Conservation (phyloP, 2,113 vertebrate genomes). For the Capreolus pygargus region DNA sequence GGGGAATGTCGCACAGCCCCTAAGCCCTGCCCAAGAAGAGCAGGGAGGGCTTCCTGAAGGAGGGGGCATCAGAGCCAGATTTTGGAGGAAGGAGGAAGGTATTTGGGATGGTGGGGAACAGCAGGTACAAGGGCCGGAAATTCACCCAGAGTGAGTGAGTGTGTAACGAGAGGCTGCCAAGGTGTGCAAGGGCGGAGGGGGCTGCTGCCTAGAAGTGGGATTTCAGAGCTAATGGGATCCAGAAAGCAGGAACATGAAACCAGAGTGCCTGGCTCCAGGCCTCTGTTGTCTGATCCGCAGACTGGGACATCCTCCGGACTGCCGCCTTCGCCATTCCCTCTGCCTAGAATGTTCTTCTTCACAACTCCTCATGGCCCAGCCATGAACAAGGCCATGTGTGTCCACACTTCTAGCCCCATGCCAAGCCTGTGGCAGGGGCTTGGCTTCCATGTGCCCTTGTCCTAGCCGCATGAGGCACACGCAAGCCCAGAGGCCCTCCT, state of each 20-base stretch:
- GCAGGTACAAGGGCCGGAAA: background rate
- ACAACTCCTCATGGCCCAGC: background rate
- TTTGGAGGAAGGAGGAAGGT: background rate
- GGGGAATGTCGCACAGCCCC: background rate
- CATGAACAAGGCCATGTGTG: background rate
- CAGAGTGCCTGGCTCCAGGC: accelerated
- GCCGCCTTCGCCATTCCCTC: background rate
- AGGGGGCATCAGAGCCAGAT: background rate
- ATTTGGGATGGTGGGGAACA: background rate
- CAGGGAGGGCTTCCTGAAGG: background rate
- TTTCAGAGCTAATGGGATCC: background rate
- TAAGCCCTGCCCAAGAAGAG: background rate
- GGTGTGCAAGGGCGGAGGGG: background rate
- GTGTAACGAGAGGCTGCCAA: background rate
- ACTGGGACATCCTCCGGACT: background rate
- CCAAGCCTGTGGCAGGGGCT: background rate
- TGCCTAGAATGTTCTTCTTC: background rate
- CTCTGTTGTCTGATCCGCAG: background rate
- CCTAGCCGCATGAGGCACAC: background rate
- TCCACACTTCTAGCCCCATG: background rate
- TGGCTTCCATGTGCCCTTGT: background rate
- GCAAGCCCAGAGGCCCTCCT: background rate
- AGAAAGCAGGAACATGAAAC: background rate
- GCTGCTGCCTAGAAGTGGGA: background rate
- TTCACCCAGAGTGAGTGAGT: background rate